Conservation (phyloP, 2,113 vertebrate genomes). For the Trachemys scripta region DNA sequence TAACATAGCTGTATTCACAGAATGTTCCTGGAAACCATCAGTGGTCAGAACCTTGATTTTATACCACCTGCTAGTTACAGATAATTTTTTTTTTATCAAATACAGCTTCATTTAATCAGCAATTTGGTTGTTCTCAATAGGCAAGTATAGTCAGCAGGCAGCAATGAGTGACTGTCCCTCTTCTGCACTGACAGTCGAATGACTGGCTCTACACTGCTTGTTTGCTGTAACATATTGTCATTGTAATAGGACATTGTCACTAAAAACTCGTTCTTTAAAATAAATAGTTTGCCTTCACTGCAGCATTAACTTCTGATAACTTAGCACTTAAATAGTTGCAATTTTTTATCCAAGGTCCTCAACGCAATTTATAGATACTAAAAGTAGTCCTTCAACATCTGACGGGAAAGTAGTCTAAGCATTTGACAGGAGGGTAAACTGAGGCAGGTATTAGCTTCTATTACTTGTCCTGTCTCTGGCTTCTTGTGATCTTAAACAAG, state of each 20-base stretch:
- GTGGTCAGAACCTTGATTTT: fast-evolving
- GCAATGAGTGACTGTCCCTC: not conserved
- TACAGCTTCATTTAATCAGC: not conserved
- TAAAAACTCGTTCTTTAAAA: slow-evolving; percentile 36
- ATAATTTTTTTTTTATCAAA: not conserved
- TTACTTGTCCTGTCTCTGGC: slow-evolving; percentile 23
- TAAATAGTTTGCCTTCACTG: slow-evolving; percentile 18
- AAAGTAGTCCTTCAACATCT: not conserved
- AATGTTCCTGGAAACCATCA: not conserved
- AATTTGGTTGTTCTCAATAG: not conserved
- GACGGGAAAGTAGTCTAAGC: not conserved
- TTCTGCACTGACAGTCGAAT: not conserved
- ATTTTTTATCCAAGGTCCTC: not conserved
- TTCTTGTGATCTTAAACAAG: not conserved
- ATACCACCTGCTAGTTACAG: not conserved
- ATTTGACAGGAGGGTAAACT: not conserved
- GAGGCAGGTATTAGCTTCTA: not conserved
- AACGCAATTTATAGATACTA: not conserved
- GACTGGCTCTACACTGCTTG: not conserved
- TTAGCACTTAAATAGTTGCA: slow-evolving; percentile 15
- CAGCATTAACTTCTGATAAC: slow-evolving; percentile 1
- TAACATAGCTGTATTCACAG: fast-evolving
- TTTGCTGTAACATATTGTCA: not conserved
- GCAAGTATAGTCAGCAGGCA: not conserved
- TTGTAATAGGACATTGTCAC: not conserved